Percentiles rank a stretch among this genome's conserved stretches.
phyloP scores from a whole-genome alignment of 2,113 vertebrate species.

The Furnarius figulus region DNA sequence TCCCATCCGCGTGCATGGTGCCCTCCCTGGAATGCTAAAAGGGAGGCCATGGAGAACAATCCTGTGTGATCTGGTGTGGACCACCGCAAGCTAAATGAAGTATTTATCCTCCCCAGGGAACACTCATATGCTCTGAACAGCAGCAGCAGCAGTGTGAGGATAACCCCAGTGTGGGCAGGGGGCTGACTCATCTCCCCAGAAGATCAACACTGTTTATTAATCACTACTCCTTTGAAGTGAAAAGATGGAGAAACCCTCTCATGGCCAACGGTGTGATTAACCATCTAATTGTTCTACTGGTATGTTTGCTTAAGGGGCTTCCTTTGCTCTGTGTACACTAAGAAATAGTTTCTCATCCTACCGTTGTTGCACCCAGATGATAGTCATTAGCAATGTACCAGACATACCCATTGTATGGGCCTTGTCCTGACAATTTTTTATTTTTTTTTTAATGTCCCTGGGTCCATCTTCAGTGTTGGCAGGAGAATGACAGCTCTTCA shows the following conservation, averaged over 20 bases:
- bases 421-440: not conserved
- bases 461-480: not conserved
- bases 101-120: not conserved
- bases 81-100: not conserved
- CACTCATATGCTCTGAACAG: conserved; percentile 12
- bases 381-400: conserved; percentile 59
- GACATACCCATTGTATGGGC: conserved; percentile 13
- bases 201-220: conserved; percentile 63
- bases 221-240: conserved; percentile 62
- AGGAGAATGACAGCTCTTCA: not conserved
- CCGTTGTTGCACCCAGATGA: conserved; percentile 56
- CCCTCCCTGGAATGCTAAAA: not conserved
- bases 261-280: conserved; percentile 42
- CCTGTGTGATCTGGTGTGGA: conserved; percentile 15
- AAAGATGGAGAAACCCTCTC: conserved; percentile 57
- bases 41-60: not conserved
- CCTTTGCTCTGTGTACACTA: conserved; percentile 53
- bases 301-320: conserved; percentile 68
- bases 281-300: conserved; percentile 66
- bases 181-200: conserved; percentile 58
- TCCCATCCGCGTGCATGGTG: not conserved
- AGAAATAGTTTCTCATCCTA: conserved; percentile 63
- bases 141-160: conserved; percentile 28
- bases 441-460: not conserved
- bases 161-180: conserved; percentile 25